Base-by-base conservation (phyloP, 2,113 vertebrate genomes). In the Galeopterus variegatus region DNA sequence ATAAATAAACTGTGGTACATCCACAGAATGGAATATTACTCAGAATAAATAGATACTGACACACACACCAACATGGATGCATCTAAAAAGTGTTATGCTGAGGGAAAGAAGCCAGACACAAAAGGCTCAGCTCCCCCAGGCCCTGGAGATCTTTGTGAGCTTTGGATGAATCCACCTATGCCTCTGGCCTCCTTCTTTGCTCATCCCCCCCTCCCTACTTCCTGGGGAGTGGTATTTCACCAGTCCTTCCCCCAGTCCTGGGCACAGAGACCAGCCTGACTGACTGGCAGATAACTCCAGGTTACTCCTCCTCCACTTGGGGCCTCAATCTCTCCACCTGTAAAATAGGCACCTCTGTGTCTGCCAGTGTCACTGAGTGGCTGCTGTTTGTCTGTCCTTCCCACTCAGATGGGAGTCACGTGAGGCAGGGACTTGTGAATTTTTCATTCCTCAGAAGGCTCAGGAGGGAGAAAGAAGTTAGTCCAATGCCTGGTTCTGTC, bases 41-140 rank as follows among this genome's bases (percentile, higher is more conserved):
- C 24, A 8, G 72, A 50, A 24, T 36, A 23, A 72, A 79, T 18
- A 36, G 33, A 0, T 2, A 0, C 23, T 11, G 19, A 52, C 2
- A 7, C 17, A 0, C 8, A 33, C 3, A 24, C 33, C 26, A 6
- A 0, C 2, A 12, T 13, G 54, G 65, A 77, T 0, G 4, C 0
- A 5, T 77, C 75, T 77, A 1, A 17, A 31, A 52, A 31, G 52
- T 28, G 1, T 18, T 21, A 50, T 19, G 75, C 48, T 10, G 26
- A 52, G 14, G 1, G 73, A 9, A 18, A 18, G 60, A 56, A 33
- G 21, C 72, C 33, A 48, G 62, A 58, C 21, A 21, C 31, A 3
- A 33, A 41, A 54, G 56, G 33, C 45, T 85, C 26, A 24, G 41
- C 75, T 52, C 7, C 11, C 41, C 10, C 24, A 11, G 14, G 21